Evolutionary conservation across 2,797 vertebrate species (phyloP).

Genomic region (Poeciliopsis paucimaculata): DNA sequence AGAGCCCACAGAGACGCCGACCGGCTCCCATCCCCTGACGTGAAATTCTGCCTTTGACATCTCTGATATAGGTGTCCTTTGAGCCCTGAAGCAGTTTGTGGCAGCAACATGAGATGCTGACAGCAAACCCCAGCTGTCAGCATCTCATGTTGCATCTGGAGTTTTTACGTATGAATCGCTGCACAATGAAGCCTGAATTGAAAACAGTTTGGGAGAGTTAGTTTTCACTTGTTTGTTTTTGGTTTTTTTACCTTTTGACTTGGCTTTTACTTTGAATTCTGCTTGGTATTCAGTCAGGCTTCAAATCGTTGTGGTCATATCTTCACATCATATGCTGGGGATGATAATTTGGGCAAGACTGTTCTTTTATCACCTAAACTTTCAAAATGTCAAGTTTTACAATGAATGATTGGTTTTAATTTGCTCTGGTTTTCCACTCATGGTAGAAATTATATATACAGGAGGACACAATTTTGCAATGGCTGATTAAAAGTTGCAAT

Average conservation of each 20-base stretch:
- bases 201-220: neutral
- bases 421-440: neutral
- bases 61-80: constrained; percentile 11
- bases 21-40: neutral
- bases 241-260: neutral
- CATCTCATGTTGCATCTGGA: neutral
- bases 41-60: constrained; percentile 12
- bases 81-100: neutral
- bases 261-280: neutral
- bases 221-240: neutral
- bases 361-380: neutral
- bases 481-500: neutral
- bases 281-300: neutral
- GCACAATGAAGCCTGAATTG: neutral
- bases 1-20: constrained; percentile 1
- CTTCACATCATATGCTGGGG: neutral
- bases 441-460: neutral
- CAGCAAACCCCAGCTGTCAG: neutral
- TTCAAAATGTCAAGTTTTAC: neutral
- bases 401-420: neutral
- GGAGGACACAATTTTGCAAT: neutral
- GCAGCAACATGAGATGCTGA: constrained; percentile 4
- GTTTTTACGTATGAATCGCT: neutral
- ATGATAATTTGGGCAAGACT: neutral
- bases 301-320: neutral